Conservation (phyloP, 2,113 vertebrate species). For the Malurus cyaneus region DNA sequence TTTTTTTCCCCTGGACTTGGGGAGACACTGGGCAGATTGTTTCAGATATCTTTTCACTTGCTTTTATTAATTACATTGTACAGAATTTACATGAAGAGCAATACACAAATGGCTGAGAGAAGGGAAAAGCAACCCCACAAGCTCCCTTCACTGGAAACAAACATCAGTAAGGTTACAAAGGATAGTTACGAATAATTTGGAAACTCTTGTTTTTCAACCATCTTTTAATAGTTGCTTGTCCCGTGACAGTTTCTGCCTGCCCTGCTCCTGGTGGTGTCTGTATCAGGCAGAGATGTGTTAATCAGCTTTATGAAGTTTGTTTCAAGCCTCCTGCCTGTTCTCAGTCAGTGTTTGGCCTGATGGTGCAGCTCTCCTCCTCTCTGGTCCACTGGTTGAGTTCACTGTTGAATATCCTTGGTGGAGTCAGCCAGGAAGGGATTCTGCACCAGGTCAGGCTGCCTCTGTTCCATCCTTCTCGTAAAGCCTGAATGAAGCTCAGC, state of each 20-base stretch:
- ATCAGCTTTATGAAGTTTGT: constrained; percentile 40
- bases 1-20: not conserved
- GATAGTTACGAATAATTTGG: constrained; percentile 20
- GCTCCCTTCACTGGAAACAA: not conserved
- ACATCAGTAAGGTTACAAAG: constrained; percentile 3
- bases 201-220: not conserved
- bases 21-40: not conserved
- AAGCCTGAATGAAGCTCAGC: constrained; percentile 15
- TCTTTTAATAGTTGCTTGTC: constrained; percentile 20
- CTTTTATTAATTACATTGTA: not conserved
- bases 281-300: constrained; percentile 33
- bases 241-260: not conserved
- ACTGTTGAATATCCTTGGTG: not conserved
- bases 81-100: not conserved
- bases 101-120: not conserved
- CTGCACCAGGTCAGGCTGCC: not conserved
- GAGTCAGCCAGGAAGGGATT: not conserved
- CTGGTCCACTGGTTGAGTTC: constrained; percentile 29
- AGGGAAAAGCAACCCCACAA: rapidly evolving
- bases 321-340: not conserved
- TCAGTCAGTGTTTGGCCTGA: not conserved
- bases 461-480: constrained; percentile 15
- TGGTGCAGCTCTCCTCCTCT: not conserved
- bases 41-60: not conserved
- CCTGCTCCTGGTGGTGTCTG: not conserved